Conservation (phyloP, 2,113 vertebrate species). For the Leucopsar rothschildi region DNA sequence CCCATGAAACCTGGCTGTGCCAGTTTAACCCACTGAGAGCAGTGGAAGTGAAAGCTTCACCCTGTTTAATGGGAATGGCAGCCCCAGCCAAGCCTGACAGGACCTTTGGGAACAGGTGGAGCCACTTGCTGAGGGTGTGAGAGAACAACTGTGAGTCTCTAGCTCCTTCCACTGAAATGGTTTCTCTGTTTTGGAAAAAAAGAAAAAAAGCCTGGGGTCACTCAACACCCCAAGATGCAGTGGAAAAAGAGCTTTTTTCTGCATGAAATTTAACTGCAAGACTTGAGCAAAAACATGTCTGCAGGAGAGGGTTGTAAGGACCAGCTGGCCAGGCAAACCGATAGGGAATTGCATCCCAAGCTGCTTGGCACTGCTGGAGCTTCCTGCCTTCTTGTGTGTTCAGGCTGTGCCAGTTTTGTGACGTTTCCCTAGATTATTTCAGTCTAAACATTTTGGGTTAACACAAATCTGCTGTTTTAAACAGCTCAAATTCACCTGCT, state of each 20-base stretch:
- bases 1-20: background rate
- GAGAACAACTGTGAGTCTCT: background rate
- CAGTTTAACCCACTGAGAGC: background rate
- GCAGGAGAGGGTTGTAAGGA: background rate
- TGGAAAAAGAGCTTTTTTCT: background rate
- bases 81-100: background rate
- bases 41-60: background rate
- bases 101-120: background rate
- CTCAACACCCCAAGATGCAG: background rate
- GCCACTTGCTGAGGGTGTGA: background rate
- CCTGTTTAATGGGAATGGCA: background rate
- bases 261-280: background rate
- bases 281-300: background rate
- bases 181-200: background rate
- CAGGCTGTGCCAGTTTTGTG: background rate
- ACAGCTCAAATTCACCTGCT: conserved; percentile 22
- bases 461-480: background rate
- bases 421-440: background rate
- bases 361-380: conserved; percentile 1
- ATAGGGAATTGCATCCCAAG: background rate
- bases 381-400: background rate
- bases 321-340: background rate
- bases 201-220: accelerated
- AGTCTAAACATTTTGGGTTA: conserved; percentile 20
- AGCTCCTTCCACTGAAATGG: background rate